Conservation (phyloP, 2,888 invertebrate genomes). For the Mamestra brassicae region DNA sequence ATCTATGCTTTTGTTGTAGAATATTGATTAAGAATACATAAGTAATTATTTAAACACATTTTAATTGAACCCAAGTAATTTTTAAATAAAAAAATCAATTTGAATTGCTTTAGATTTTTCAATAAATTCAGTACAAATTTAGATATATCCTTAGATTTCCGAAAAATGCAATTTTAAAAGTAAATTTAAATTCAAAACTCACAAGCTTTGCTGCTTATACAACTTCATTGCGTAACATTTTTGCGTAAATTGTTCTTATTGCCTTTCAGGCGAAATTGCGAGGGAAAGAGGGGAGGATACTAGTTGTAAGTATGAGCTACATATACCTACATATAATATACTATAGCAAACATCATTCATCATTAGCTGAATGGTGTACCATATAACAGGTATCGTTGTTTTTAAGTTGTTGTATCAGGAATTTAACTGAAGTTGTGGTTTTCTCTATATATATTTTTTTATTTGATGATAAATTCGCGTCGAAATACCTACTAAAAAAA, state of each 20-base stretch:
- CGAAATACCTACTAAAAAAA: neutral
- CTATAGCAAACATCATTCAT: neutral
- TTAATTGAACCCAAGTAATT: slow-evolving; percentile 22
- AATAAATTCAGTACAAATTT: slow-evolving; percentile 18
- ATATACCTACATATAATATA: slow-evolving; percentile 1
- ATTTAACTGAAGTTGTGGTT: neutral
- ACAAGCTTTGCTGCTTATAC: slow-evolving; percentile 46
- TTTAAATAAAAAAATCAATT: neutral
- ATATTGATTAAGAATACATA: slow-evolving; percentile 64
- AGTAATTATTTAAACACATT: slow-evolving; percentile 15
- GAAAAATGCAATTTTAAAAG: slow-evolving; percentile 20
- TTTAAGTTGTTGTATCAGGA: neutral
- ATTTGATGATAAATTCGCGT: too few relatives aligned
- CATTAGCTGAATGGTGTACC: neutral
- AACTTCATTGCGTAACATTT: slow-evolving; percentile 31
- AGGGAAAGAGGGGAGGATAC: slow-evolving; percentile 94
- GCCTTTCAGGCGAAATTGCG: slow-evolving; percentile 93
- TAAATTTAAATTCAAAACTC: slow-evolving; percentile 36
- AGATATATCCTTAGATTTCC: slow-evolving; percentile 4
- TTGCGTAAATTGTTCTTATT: slow-evolving; percentile 66
- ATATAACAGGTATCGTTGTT: neutral
- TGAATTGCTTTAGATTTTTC: neutral
- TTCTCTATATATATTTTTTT: neutral
- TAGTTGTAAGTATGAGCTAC: slow-evolving; percentile 92
- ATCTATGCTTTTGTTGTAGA: slow-evolving; percentile 85